Base-by-base conservation (phyloP, 2,797 vertebrate species). In the Cossypha dichroa region DNA sequence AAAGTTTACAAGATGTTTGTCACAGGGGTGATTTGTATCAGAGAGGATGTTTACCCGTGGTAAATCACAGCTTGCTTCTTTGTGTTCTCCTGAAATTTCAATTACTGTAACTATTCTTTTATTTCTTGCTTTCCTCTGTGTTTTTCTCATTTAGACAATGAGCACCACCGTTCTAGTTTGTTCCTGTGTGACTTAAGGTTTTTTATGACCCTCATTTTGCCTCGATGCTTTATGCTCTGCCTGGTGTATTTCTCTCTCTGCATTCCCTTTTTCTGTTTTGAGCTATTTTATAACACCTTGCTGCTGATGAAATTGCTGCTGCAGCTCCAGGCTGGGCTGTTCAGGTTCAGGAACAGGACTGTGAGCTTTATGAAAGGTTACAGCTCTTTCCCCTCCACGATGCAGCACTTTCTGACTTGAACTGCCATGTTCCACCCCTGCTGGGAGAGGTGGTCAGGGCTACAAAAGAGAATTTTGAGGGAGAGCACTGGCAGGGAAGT, bases 11-110 rank as follows among this genome's bases (percentile, higher is more conserved):
- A 60, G 74, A 19, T 84, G n/a, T 40, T 79, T 90, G 90, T 78
- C 74, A 73, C 88, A 21, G 45, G 67, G 63, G 90, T 96, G 93
- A 91, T 97, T 93, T 95, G 77, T 95, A 79, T 88, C 84, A 73
- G 75, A 62, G 48, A 63, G 63, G 34, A 76, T 89, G 83, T 93
- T 96, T 88, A 86, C 90, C 83, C 49, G 1, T 2, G 10, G 63
- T 96, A 93, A 97, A 96, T 96, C 93, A 92, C 63, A 70, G 70
- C 45, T 91, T 82, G 48, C 56, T 87, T 63, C 80, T 93, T 84
- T 90, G 85, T 93, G 86, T 89, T 93, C 63, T 85, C 83, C 88
- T 86, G 90, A 95, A 94, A 88, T 93, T 96, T 95, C 96, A 96
- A 74, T 96, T 96, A 96, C 86, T 33, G 60, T 75, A 77, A 48